Evolutionary conservation across 2,888 invertebrate genomes (phyloP).

Genomic region (Salpingus planirostris): DNA sequence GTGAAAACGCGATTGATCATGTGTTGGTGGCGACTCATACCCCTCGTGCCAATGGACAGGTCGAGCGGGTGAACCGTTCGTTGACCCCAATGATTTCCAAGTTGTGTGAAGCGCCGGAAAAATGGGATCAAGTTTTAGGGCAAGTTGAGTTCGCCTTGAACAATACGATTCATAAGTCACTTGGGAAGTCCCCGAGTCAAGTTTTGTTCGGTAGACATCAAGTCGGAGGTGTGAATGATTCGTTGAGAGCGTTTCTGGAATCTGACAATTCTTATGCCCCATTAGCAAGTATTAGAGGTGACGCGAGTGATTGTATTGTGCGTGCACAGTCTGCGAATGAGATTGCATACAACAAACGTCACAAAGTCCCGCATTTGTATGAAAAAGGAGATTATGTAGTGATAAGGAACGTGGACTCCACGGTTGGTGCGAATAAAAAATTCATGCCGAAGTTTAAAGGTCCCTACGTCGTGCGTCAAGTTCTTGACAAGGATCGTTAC

Average conservation of each 20-base stretch:
- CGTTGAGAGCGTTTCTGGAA: not conserved
- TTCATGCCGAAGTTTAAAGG: not conserved
- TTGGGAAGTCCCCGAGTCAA: conserved; percentile 7
- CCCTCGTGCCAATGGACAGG: conserved; percentile 27
- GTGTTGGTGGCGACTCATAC: conserved; percentile 20
- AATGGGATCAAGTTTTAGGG: conserved; percentile 17
- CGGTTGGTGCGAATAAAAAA: not conserved
- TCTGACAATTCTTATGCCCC: not conserved
- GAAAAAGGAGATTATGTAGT: not conserved
- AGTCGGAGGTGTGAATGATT: not conserved
- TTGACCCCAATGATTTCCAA: conserved; percentile 24
- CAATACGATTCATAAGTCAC: conserved; percentile 8
- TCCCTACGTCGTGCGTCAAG: not conserved
- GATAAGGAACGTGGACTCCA: not conserved
- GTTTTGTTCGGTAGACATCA: not conserved
- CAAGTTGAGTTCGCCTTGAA: conserved; percentile 15
- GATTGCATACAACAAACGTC: not conserved
- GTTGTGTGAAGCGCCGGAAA: conserved; percentile 10
- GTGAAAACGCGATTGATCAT: not conserved
- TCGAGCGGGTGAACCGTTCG: conserved; percentile 17
- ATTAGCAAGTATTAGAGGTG: not conserved
- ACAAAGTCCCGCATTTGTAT: not conserved
- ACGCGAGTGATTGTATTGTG: not conserved
- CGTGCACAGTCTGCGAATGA: not conserved
- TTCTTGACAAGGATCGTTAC: not conserved